phyloP scores from a whole-genome alignment of 1,140 invertebrate species.

The Tetraneura akinire region DNA sequence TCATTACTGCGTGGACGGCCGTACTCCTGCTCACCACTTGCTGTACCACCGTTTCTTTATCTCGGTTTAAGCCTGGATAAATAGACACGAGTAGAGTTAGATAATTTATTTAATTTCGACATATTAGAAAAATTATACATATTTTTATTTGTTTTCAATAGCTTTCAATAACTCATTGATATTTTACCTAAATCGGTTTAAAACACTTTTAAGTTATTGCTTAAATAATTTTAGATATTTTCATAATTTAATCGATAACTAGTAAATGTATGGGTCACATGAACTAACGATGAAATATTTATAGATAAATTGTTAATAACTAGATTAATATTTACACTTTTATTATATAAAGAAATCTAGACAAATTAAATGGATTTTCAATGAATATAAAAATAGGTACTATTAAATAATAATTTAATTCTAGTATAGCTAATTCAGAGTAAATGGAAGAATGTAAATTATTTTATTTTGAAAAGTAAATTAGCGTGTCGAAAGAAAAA shows the following conservation, averaged over 20 bases:
- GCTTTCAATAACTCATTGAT: no score
- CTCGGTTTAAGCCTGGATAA: background rate
- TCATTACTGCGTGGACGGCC: constrained; percentile 35
- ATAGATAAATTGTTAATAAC: background rate
- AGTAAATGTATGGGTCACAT: no score
- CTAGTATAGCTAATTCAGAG: background rate
- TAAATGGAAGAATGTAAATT: background rate
- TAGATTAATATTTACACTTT: background rate
- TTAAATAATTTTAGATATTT: no score
- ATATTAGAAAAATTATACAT: no score
- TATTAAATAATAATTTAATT: no score
- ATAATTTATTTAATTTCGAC: no score
- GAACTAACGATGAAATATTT: background rate
- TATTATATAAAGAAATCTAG: background rate
- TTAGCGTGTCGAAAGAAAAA: background rate
- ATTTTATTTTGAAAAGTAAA: background rate
- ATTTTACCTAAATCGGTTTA: no score
- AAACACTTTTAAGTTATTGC: no score
- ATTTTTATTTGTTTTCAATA: no score
- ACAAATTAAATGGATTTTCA: background rate
- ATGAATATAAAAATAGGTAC: no score
- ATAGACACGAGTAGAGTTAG: no score
- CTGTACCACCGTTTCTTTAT: constrained; percentile 31
- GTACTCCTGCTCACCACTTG: constrained; percentile 40
- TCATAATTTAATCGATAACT: no score